Evolutionary conservation across 2,113 vertebrate genomes (phyloP).

Genomic region (Barbus barbus): DNA sequence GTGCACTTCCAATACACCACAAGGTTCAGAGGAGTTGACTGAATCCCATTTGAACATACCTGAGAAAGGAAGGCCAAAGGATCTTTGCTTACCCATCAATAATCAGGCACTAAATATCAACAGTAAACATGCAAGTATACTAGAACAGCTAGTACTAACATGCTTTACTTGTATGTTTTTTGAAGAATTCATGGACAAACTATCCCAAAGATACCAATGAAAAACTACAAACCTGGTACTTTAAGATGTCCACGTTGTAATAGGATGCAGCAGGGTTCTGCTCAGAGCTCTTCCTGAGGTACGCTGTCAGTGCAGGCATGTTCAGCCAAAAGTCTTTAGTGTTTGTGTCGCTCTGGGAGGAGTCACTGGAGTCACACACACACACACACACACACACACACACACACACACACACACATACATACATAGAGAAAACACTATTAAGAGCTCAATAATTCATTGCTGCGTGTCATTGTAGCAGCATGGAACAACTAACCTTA

Average conservation of each 20-base stretch:
- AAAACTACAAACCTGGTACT: constrained; percentile 87
- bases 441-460: constrained; percentile 64
- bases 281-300: constrained; percentile 95
- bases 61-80: constrained; percentile 64
- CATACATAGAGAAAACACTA: constrained; percentile 45
- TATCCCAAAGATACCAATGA: background rate
- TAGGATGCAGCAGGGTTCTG: constrained; percentile 95
- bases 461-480: constrained; percentile 57
- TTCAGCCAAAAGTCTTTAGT: constrained; percentile 97
- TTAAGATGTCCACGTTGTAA: constrained; percentile 96
- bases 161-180: background rate
- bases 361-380: constrained; percentile 79
- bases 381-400: constrained; percentile 12
- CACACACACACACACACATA: constrained; percentile 22
- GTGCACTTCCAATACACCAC: constrained; percentile 96
- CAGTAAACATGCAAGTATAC: background rate
- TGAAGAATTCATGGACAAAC: background rate
- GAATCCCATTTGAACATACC: constrained; percentile 94
- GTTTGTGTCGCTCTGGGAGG: constrained; percentile 89
- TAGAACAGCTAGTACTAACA: background rate
- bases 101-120: background rate
- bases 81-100: background rate
- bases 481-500: constrained; percentile 63
- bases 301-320: constrained; percentile 94
- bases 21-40: constrained; percentile 94